Conservation (phyloP, 2,113 vertebrate genomes). For the Phylloscopus whistleri region DNA sequence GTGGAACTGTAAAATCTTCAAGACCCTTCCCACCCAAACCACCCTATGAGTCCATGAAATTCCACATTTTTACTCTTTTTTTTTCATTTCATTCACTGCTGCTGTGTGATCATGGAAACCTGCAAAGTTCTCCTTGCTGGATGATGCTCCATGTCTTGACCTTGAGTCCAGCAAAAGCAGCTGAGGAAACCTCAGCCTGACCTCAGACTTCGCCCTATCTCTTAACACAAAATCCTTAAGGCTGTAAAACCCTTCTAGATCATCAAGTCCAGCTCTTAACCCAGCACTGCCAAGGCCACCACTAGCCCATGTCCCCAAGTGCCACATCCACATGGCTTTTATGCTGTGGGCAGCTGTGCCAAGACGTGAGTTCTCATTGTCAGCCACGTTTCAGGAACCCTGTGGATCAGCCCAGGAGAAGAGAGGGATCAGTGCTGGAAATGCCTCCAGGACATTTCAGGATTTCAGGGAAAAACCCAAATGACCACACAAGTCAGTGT, state of each 20-base stretch:
- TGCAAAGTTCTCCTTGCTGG: fast-evolving
- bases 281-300: background rate
- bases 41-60: background rate
- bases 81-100: background rate
- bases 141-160: background rate
- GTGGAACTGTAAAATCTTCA: fast-evolving
- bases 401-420: background rate
- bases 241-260: background rate
- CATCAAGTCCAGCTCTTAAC: background rate
- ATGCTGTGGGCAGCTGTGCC: background rate
- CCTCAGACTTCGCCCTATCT: background rate
- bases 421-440: background rate
- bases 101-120: background rate
- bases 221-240: background rate
- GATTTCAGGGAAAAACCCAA: background rate
- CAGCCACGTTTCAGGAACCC: background rate
- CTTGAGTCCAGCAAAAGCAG: background rate
- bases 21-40: background rate
- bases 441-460: background rate
- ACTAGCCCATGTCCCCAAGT: background rate
- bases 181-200: background rate
- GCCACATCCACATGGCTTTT: background rate
- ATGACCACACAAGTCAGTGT: background rate
- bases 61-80: background rate
- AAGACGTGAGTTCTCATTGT: background rate